Evolutionary conservation across 2,113 vertebrate genomes (phyloP).

Genomic region (Tyrannus savana): DNA sequence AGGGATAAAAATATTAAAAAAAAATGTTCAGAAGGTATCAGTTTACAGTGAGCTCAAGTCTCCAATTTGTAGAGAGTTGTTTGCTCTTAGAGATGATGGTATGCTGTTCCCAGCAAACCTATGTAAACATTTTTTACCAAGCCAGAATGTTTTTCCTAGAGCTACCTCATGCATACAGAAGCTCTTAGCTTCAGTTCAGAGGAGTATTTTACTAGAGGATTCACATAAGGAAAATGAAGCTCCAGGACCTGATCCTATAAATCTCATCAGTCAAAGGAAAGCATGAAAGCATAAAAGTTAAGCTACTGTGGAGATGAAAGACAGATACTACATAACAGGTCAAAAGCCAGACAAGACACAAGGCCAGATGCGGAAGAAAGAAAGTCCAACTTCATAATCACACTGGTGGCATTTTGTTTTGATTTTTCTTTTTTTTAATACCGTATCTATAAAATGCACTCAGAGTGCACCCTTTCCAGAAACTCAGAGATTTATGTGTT

Average conservation of each 20-base stretch:
- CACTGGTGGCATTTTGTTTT: neutral
- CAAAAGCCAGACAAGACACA: neutral
- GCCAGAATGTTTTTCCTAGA: neutral
- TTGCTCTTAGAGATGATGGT: neutral
- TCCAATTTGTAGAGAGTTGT: neutral
- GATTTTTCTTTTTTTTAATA: neutral
- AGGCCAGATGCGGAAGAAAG: neutral
- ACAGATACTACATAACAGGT: neutral
- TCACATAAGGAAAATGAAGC: neutral
- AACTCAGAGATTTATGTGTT: neutral
- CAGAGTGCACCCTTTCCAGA: neutral
- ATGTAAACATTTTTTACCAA: neutral
- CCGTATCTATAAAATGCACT: neutral
- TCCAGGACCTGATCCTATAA: neutral
- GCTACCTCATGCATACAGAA: neutral
- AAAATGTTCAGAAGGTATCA: accelerated
- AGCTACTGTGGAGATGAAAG: neutral
- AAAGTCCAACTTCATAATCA: neutral
- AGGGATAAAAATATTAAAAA: neutral
- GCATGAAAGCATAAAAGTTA: neutral
- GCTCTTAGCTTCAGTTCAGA: neutral
- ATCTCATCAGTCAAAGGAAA: neutral
- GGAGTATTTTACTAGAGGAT: neutral
- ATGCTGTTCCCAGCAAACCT: neutral
- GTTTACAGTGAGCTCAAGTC: neutral